Conservation (phyloP, 2,113 vertebrate species). For the Proterorhinus semilunaris region DNA sequence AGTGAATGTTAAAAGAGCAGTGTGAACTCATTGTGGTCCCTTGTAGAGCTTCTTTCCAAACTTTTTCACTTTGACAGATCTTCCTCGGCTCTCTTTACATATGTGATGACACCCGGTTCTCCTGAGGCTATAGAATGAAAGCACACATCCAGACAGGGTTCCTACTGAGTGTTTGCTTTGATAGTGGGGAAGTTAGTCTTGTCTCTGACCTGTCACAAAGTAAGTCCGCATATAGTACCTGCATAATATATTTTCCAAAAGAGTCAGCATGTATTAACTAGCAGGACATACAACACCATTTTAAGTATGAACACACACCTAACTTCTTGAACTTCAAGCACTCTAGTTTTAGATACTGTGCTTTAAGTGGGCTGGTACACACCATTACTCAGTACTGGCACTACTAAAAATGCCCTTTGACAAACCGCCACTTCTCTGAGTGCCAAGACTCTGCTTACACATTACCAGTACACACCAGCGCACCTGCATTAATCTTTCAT, state of each 20-base stretch:
- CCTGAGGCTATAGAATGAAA: slow-evolving; percentile 9
- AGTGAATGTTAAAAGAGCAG: slow-evolving; percentile 4
- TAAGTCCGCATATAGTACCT: not conserved
- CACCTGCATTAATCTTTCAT: too few species aligned
- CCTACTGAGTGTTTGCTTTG: slow-evolving; percentile 22
- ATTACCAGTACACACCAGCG: too few species aligned
- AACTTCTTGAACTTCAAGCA: too few species aligned
- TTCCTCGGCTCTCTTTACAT: slow-evolving; percentile 23
- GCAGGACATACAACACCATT: not conserved
- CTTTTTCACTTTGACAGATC: slow-evolving; percentile 23
- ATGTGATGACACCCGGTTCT: slow-evolving; percentile 8
- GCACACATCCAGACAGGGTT: slow-evolving; percentile 11
- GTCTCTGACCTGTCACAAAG: slow-evolving; percentile 15
- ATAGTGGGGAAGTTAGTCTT: slow-evolving; percentile 20
- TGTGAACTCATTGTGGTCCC: not conserved
- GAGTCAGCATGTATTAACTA: slow-evolving; percentile 8
- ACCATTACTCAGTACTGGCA: too few species aligned
- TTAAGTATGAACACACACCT: too few species aligned
- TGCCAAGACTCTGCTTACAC: too few species aligned
- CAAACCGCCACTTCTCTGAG: too few species aligned
- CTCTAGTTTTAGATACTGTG: too few species aligned
- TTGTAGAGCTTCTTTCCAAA: not conserved
- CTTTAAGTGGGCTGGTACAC: too few species aligned
- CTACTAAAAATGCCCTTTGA: too few species aligned
- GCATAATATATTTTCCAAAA: not conserved